These are phyloP conservation scores for Mythimna vitellina DNA, from an alignment of 2,888 invertebrate genomes.

Conservation along the genomic window DNA sequence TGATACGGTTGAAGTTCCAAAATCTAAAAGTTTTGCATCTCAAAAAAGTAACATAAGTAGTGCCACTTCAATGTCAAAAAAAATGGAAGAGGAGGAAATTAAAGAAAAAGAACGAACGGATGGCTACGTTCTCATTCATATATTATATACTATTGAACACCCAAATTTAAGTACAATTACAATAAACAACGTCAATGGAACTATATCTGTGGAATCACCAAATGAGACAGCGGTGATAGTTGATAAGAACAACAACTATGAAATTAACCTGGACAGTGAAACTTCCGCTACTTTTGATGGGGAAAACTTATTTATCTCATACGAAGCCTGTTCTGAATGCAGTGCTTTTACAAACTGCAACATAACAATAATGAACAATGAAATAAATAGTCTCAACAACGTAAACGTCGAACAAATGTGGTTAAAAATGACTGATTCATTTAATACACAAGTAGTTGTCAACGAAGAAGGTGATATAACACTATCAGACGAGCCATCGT, in stretches of 20 bases:
- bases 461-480: slow-evolving; percentile 81
- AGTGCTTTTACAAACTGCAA: slow-evolving; percentile 76
- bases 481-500: slow-evolving; percentile 69
- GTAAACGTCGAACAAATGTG: slow-evolving; percentile 73
- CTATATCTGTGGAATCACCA: slow-evolving; percentile 80
- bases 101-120: slow-evolving; percentile 70
- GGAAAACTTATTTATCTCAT: slow-evolving; percentile 75
- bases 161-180: slow-evolving; percentile 88
- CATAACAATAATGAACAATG: slow-evolving; percentile 74
- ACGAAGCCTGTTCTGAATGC: slow-evolving; percentile 80
- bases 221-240: slow-evolving; percentile 76
- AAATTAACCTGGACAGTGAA: slow-evolving; percentile 76
- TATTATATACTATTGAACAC: slow-evolving; percentile 85
- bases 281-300: slow-evolving; percentile 82
- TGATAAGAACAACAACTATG: slow-evolving; percentile 75
- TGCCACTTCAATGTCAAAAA: slow-evolving; percentile 67
- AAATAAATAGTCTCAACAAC: slow-evolving; percentile 60
- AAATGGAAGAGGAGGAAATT: slow-evolving; percentile 68
- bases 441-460: slow-evolving; percentile 76
- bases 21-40: slow-evolving; percentile 72
- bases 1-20: slow-evolving; percentile 67
- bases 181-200: slow-evolving; percentile 79
- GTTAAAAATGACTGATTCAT: slow-evolving; percentile 84
- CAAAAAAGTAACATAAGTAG: slow-evolving; percentile 72
- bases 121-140: slow-evolving; percentile 81